Percentiles rank a stretch among this genome's conserved stretches.
Conservation (phyloP, 1,140 invertebrate species). For the Papilio machaon region DNA sequence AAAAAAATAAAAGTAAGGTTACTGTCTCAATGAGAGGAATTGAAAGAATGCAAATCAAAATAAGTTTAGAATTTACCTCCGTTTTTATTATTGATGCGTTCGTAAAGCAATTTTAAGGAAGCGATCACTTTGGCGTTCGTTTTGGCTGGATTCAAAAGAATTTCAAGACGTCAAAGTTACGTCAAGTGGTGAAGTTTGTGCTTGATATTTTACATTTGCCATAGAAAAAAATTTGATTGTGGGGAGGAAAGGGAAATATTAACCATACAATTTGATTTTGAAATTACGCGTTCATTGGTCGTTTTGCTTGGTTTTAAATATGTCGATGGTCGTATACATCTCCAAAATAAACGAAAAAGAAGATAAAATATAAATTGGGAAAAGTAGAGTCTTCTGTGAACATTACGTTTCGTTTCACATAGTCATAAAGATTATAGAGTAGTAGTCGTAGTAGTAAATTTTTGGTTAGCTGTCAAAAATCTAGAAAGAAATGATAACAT, state of each 20-base stretch:
- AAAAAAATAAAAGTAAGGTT: constrained; percentile 16
- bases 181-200: no score
- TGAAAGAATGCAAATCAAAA: constrained; percentile 24
- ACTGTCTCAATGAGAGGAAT: background rate
- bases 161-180: background rate
- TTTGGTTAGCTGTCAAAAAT: constrained; percentile 17
- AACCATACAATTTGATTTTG: no score
- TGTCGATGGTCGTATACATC: no score
- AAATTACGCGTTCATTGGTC: no score
- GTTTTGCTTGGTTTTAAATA: no score
- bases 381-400: background rate
- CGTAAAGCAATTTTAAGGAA: constrained; percentile 34
- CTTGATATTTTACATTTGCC: no score
- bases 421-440: background rate
- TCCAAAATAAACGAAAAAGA: no score
- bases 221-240: no score
- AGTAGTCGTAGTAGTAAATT: background rate
- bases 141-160: constrained; percentile 1
- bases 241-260: no score
- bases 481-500: background rate
- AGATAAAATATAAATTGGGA: no score
- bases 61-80: constrained; percentile 49
- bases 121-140: constrained; percentile 34
- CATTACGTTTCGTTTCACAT: background rate
- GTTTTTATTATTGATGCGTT: constrained; percentile 60